A percentile compares a stretch with the other conserved stretches of the same genome.
Evolutionary conservation across 2,888 invertebrate species (phyloP).

Genomic region (Nemotelus nigrinus): DNA sequence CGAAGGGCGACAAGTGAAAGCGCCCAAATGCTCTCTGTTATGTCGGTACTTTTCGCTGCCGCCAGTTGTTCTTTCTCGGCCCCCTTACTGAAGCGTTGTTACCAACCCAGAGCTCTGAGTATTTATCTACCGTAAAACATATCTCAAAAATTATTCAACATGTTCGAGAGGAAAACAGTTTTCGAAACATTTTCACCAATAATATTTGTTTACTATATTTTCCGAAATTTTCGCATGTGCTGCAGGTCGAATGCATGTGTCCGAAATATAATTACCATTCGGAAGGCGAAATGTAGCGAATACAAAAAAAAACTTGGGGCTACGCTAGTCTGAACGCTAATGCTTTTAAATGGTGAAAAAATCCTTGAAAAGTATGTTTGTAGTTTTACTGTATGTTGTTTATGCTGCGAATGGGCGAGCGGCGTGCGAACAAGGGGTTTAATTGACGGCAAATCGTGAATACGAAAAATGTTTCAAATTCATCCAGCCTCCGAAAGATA

Average conservation of each 20-base stretch:
- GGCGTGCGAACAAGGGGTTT: background rate
- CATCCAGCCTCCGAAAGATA: background rate
- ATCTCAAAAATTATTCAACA: slow-evolving; percentile 46
- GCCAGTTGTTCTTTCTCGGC: background rate
- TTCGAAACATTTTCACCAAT: slow-evolving; percentile 37
- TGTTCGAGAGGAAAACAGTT: slow-evolving; percentile 36
- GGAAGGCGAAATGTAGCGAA: slow-evolving; percentile 10
- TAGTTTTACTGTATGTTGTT: slow-evolving; percentile 19
- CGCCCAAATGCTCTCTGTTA: background rate
- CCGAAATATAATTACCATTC: slow-evolving; percentile 40
- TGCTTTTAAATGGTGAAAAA: slow-evolving; percentile 27
- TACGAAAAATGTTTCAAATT: slow-evolving; percentile 1
- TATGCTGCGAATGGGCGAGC: background rate
- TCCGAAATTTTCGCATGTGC: slow-evolving; percentile 24
- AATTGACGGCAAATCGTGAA: background rate
- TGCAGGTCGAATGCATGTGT: background rate
- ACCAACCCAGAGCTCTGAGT: background rate
- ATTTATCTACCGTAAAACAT: slow-evolving; percentile 38
- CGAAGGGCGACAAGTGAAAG: slow-evolving; percentile 6
- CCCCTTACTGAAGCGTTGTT: background rate
- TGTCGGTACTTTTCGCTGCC: background rate
- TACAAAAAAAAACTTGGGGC: background rate
- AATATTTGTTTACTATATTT: slow-evolving; percentile 31
- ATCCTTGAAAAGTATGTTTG: background rate
- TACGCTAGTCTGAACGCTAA: slow-evolving; percentile 24